A percentile compares a stretch with the other conserved stretches of the same genome.
Evolutionary conservation across 2,888 invertebrate genomes (phyloP).

Genomic region (Sarcophaga variegata): DNA sequence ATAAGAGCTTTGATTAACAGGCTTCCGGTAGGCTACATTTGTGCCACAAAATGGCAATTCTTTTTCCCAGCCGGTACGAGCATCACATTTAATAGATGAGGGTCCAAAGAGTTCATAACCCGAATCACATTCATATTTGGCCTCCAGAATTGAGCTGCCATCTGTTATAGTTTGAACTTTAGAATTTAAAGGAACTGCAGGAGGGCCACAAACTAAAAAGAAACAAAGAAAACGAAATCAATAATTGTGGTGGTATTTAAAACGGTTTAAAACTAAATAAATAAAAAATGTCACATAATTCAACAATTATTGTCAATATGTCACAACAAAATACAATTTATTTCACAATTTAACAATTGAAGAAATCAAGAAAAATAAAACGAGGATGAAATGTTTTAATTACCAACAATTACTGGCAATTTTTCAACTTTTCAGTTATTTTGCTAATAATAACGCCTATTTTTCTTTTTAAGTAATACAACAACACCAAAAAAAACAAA

Average conservation of each 20-base stretch:
- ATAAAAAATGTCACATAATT: neutral
- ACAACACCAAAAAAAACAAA: neutral
- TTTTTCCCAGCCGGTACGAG: slow-evolving; percentile 89
- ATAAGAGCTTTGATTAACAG: slow-evolving; percentile 94
- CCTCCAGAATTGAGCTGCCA: slow-evolving; percentile 85
- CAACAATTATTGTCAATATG: neutral
- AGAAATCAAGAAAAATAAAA: neutral
- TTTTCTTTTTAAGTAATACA: neutral
- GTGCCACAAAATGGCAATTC: slow-evolving; percentile 94
- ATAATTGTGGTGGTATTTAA: neutral
- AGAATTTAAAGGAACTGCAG: slow-evolving; percentile 92
- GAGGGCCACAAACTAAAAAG: slow-evolving; percentile 87
- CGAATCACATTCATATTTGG: slow-evolving; percentile 92
- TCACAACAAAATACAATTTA: slow-evolving; percentile 25
- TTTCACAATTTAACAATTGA: slow-evolving; percentile 5
- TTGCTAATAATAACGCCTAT: slow-evolving; percentile 23
- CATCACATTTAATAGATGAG: slow-evolving; percentile 86
- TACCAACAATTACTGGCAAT: slow-evolving; percentile 44
- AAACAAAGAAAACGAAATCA: slow-evolving; percentile 10
- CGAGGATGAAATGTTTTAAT: slow-evolving; percentile 38
- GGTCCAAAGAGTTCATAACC: slow-evolving; percentile 94
- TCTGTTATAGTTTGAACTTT: slow-evolving; percentile 83
- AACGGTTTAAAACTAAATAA: neutral
- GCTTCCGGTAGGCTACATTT: slow-evolving; percentile 92
- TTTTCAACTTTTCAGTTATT: slow-evolving; percentile 20